phyloP scores from a whole-genome alignment of 1,140 invertebrate genomes.

The Drosophila pachea region DNA sequence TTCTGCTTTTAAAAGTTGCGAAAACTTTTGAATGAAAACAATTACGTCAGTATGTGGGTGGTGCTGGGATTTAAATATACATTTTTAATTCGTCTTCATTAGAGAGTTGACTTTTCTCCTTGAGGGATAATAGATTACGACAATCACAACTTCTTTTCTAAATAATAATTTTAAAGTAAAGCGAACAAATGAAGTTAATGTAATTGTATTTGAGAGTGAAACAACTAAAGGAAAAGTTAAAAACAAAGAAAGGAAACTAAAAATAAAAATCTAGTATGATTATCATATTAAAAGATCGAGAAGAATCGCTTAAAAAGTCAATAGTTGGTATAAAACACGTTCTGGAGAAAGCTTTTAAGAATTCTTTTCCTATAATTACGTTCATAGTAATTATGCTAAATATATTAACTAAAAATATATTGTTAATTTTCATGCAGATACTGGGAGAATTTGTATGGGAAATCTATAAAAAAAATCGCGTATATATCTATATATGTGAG shows the following conservation, averaged over 20 bases:
- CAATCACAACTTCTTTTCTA: neutral
- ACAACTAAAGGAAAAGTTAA: neutral
- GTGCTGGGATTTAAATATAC: constrained; percentile 53
- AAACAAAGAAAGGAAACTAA: too few relatives aligned
- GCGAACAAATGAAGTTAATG: neutral
- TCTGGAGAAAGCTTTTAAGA: constrained; percentile 6
- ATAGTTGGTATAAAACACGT: constrained; percentile 6
- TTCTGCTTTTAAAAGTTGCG: constrained; percentile 27
- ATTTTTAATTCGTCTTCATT: constrained; percentile 25
- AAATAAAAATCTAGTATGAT: neutral
- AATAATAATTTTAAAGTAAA: too few relatives aligned
- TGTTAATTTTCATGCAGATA: constrained; percentile 7
- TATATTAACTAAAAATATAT: constrained; percentile 4
- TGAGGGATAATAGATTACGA: neutral
- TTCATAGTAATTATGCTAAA: constrained; percentile 3
- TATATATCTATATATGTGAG: constrained; percentile 30
- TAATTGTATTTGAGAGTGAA: neutral
- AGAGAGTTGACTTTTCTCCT: constrained; percentile 35
- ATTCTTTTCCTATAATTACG: constrained; percentile 10
- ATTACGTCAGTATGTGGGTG: constrained; percentile 64
- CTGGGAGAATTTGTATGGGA: constrained; percentile 41
- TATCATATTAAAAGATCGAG: too few relatives aligned
- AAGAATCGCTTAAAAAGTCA: too few relatives aligned
- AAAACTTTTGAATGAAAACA: constrained; percentile 59
- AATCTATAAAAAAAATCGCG: constrained; percentile 45